Percentiles rank a stretch among this genome's conserved stretches.
These are phyloP conservation scores for Darevskia mixta DNA, from an alignment of 2,797 vertebrate species.

Conservation along the genomic window DNA sequence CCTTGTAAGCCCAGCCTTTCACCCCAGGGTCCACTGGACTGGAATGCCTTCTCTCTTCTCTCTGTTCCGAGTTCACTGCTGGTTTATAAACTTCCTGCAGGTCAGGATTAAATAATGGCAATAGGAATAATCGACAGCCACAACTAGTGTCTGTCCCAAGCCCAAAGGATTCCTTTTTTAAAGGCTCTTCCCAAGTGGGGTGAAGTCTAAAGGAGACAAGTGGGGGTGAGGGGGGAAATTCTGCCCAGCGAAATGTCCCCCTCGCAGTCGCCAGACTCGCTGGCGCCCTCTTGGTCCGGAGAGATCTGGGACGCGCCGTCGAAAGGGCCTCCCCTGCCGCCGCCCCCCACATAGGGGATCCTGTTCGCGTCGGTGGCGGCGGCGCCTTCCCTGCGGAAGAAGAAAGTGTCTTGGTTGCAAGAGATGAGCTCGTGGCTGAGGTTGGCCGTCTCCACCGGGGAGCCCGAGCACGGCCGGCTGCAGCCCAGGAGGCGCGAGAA, in stretches of 20 bases:
- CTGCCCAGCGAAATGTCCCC: conserved; percentile 86
- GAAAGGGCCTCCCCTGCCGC: conserved; percentile 80
- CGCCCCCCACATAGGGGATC: conserved; percentile 88
- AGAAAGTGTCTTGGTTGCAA: conserved; percentile 87
- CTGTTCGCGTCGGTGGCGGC: conserved; percentile 87
- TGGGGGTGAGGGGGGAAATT: conserved; percentile 86
- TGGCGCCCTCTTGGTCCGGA: conserved; percentile 81
- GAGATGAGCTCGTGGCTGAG: conserved; percentile 94
- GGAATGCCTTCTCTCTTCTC: too few relatives aligned
- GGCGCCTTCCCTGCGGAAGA: conserved; percentile 86
- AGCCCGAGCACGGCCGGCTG: conserved; percentile 83
- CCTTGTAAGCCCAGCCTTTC: conserved; percentile 2
- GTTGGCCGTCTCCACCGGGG: conserved; percentile 89
- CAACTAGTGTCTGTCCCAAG: not conserved
- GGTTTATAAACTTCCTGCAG: not conserved
- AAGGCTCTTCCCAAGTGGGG: not conserved
- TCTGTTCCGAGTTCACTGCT: too few relatives aligned
- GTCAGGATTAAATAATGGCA: not conserved
- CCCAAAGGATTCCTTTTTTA: not conserved
- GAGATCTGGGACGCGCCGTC: conserved; percentile 84
- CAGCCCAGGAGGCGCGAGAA: conserved; percentile 92
- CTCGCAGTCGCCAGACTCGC: conserved; percentile 85
- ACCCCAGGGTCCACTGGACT: too few relatives aligned
- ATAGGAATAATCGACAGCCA: not conserved
- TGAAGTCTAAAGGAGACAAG: conserved; percentile 83